These are phyloP conservation scores for Seladonia tumulorum DNA, from an alignment of 2,888 invertebrate species.

Conservation along the genomic window DNA sequence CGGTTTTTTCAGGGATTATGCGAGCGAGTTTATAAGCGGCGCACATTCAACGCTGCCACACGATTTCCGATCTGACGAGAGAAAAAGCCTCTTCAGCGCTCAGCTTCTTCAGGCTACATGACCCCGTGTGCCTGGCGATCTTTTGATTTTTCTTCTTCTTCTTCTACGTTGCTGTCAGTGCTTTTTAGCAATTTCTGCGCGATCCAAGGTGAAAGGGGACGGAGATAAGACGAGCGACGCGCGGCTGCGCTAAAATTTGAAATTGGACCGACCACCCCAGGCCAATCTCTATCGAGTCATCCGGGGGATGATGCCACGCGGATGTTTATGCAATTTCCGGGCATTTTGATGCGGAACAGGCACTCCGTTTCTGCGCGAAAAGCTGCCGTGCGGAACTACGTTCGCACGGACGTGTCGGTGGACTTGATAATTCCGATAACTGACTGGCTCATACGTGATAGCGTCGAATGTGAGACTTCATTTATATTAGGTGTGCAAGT, in stretches of 20 bases:
- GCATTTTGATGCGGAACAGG: neutral
- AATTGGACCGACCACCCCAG: neutral
- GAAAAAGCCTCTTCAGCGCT: conserved; percentile 28
- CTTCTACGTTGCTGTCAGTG: neutral
- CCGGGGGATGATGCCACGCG: neutral
- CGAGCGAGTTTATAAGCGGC: conserved; percentile 45
- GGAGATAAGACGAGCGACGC: conserved; percentile 18
- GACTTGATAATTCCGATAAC: neutral
- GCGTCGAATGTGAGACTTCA: no score
- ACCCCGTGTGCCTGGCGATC: neutral
- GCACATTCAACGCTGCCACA: conserved; percentile 40
- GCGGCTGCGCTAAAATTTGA: conserved; percentile 25
- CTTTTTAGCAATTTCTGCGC: conserved; percentile 8
- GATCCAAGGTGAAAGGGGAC: conserved; percentile 13
- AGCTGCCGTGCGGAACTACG: neutral
- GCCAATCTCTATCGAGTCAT: neutral
- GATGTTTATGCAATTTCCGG: conserved; percentile 6
- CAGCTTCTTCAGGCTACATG: neutral
- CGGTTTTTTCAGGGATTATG: conserved; percentile 39
- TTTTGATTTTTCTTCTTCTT: neutral
- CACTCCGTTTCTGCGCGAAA: neutral
- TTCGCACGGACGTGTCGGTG: neutral
- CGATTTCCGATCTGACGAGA: conserved; percentile 48
- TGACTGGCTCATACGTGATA: no score
- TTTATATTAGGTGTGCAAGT: no score